Percentiles rank a stretch among this genome's conserved stretches.
Conservation (phyloP, 1,140 invertebrate genomes). For the Bombyx mori region DNA sequence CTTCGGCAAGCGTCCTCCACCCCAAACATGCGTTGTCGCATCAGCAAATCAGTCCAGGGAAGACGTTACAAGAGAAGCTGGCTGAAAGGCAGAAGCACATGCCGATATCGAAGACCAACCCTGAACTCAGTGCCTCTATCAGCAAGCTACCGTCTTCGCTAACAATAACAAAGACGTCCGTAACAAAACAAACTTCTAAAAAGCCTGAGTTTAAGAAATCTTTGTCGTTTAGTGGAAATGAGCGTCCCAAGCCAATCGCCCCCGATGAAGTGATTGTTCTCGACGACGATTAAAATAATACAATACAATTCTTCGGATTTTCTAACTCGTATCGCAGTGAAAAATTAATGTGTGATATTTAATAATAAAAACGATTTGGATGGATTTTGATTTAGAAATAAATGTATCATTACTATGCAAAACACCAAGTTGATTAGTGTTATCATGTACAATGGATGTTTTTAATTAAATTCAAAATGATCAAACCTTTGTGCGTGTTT, state of each 20-base stretch:
- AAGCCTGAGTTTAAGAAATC: slow-evolving; percentile 49
- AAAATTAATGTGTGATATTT: too few relatives aligned
- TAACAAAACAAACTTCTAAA: slow-evolving; percentile 33
- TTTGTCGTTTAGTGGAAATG: slow-evolving; percentile 31
- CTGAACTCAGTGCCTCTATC: slow-evolving; percentile 54
- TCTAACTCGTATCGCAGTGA: too few relatives aligned
- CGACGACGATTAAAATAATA: slow-evolving; percentile 56
- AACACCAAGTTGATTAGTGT: too few relatives aligned
- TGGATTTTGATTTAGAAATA: too few relatives aligned
- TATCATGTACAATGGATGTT: too few relatives aligned
- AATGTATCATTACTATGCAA: too few relatives aligned
- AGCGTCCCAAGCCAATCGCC: slow-evolving; percentile 49
- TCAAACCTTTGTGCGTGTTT: too few relatives aligned
- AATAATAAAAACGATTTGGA: too few relatives aligned
- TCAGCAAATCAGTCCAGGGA: slow-evolving; percentile 68
- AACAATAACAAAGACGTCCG: slow-evolving; percentile 58
- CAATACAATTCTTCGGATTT: slow-evolving; percentile 3
- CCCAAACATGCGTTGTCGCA: slow-evolving; percentile 57
- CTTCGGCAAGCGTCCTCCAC: slow-evolving; percentile 30
- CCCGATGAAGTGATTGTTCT: slow-evolving; percentile 63
- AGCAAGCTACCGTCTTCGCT: slow-evolving; percentile 62
- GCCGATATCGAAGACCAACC: slow-evolving; percentile 28
- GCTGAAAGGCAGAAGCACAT: slow-evolving; percentile 73
- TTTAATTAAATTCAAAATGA: too few relatives aligned
- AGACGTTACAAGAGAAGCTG: slow-evolving; percentile 75